phyloP scores from a whole-genome alignment of 1,140 invertebrate genomes.

The Laupala kohalensis region DNA sequence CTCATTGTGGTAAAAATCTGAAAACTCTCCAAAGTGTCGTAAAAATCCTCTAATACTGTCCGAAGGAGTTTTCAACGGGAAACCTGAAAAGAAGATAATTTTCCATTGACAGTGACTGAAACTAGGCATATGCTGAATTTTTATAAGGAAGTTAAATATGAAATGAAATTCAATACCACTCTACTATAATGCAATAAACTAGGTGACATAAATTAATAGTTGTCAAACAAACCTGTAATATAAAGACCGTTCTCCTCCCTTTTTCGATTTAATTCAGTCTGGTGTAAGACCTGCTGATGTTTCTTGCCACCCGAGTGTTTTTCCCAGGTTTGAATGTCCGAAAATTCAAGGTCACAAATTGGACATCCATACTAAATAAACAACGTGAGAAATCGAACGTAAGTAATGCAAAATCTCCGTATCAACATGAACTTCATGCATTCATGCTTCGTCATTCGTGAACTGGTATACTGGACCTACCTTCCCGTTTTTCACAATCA shows the following conservation, averaged over 20 bases:
- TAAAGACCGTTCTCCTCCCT: background rate
- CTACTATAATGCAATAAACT: background rate
- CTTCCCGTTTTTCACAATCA: no score
- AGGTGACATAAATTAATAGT: background rate
- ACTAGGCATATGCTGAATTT: no score
- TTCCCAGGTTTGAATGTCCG: background rate
- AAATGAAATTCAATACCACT: no score
- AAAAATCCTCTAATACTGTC: background rate
- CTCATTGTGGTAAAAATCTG: background rate
- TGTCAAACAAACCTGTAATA: background rate
- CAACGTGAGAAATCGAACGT: no score
- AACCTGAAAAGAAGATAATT: background rate
- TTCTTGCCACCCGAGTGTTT: background rate
- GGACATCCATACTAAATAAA: background rate
- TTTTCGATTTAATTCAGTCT: background rate
- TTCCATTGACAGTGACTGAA: no score
- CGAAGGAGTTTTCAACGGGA: background rate
- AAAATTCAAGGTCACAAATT: background rate
- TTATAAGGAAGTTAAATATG: no score
- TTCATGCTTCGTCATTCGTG: background rate
- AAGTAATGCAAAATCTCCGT: no score
- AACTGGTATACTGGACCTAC: background rate
- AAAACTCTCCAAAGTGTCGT: background rate
- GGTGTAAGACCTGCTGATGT: background rate
- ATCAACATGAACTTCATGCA: background rate